These are phyloP conservation scores for Cotesia congregata DNA, from an alignment of 2,888 invertebrate species.

Conservation along the genomic window DNA sequence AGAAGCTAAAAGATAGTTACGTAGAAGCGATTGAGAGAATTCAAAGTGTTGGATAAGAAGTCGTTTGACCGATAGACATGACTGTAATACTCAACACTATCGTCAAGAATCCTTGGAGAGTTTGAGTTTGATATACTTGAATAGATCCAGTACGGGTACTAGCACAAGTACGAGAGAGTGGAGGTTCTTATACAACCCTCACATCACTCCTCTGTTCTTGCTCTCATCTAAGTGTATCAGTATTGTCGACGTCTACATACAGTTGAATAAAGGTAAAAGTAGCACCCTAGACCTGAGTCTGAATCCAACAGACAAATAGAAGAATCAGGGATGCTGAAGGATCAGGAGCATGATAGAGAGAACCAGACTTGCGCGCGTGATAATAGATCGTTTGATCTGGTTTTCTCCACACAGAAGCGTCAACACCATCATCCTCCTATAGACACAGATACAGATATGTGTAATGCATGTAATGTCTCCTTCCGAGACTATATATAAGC, in stretches of 20 bases:
- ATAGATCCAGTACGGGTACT: neutral
- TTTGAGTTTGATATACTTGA: slow-evolving; percentile 9
- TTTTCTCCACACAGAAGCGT: slow-evolving; percentile 7
- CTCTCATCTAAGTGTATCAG: neutral
- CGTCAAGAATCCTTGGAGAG: slow-evolving; percentile 5
- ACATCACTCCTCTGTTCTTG: neutral
- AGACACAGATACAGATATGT: slow-evolving; percentile 51
- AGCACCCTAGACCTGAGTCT: neutral
- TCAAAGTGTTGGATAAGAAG: slow-evolving; percentile 2
- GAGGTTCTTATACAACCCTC: neutral
- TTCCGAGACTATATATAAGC: slow-evolving; percentile 52
- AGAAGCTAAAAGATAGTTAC: neutral
- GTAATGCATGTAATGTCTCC: slow-evolving; percentile 33
- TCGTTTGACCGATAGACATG: slow-evolving; percentile 8
- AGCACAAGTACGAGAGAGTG: neutral
- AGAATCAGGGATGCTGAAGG: slow-evolving; percentile 9
- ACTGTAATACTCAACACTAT: slow-evolving; percentile 4
- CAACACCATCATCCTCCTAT: slow-evolving; percentile 24
- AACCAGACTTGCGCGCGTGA: slow-evolving; percentile 13
- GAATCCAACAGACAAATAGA: neutral
- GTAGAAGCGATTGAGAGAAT: neutral
- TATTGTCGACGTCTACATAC: too few relatives aligned
- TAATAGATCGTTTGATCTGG: slow-evolving; percentile 27
- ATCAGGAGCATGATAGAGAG: slow-evolving; percentile 2
- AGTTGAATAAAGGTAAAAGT: neutral